Evolutionary conservation across 2,113 vertebrate species (phyloP).

Genomic region (Cnemophilus loriae): DNA sequence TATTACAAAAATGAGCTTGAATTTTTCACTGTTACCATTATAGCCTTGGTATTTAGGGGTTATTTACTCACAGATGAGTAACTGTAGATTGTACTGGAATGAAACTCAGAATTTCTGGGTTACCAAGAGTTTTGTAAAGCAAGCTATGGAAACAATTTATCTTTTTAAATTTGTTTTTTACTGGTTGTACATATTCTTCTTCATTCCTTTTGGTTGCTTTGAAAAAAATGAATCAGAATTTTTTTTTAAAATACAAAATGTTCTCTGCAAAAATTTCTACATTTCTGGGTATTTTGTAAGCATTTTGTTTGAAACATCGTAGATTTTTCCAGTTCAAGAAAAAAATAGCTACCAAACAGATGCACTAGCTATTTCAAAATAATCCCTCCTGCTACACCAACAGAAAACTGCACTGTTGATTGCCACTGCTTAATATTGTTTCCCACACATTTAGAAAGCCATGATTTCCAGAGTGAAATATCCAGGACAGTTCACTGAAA

Average conservation of each 20-base stretch:
- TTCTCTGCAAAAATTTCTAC: not conserved
- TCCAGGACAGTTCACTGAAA: conserved; percentile 51
- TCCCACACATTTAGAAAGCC: conserved; percentile 34
- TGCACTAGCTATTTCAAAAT: conserved; percentile 47
- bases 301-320: not conserved
- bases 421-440: conserved; percentile 34
- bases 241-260: not conserved
- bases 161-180: not conserved
- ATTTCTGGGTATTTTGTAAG: not conserved
- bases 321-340: conserved; percentile 22
- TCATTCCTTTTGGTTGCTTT: not conserved
- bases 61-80: not conserved
- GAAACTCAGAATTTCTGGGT: not conserved
- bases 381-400: not conserved
- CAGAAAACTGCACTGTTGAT: conserved; percentile 39
- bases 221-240: not conserved
- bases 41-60: not conserved
- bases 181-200: not conserved
- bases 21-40: not conserved
- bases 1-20: not conserved
- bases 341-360: conserved; percentile 48
- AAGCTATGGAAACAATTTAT: not conserved
- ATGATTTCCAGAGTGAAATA: conserved; percentile 54
- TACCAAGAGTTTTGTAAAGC: not conserved
- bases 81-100: not conserved